These are phyloP conservation scores for Sebastes wilsoni DNA, from an alignment of 2,797 vertebrate species.

Conservation along the genomic window DNA sequence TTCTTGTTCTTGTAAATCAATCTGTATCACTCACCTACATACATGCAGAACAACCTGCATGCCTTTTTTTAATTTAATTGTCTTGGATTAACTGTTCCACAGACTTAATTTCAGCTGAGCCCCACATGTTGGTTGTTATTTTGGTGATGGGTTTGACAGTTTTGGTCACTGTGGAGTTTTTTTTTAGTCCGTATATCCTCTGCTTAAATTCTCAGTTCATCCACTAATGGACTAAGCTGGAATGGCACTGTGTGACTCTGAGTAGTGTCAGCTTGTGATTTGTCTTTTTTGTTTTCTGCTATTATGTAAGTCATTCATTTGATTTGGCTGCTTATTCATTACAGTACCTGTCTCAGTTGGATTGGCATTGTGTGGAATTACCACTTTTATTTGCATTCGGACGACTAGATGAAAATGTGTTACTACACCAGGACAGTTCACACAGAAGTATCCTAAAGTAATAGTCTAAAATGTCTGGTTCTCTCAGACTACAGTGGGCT, in stretches of 20 bases:
- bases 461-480: background rate
- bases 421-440: background rate
- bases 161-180: background rate
- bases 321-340: constrained; percentile 24
- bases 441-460: background rate
- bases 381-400: constrained; percentile 2
- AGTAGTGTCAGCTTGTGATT: background rate
- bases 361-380: background rate
- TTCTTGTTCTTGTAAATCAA: constrained; percentile 33
- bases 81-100: constrained; percentile 17
- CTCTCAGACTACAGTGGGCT: background rate
- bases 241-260: background rate
- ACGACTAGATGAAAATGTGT: background rate
- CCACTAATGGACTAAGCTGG: background rate
- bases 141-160: constrained; percentile 21
- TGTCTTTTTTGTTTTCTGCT: background rate
- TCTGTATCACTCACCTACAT: constrained; percentile 32
- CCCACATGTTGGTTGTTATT: constrained; percentile 10
- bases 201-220: constrained; percentile 4
- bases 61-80: background rate
- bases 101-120: constrained; percentile 21
- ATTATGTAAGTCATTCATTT: background rate
- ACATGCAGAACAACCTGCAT: constrained; percentile 49
- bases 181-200: background rate
- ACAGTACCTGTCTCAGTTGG: background rate